A percentile compares a stretch with the other conserved stretches of the same genome.
Evolutionary conservation across 1,140 invertebrate genomes (phyloP).

Genomic region (Zaprionus vittiger): DNA sequence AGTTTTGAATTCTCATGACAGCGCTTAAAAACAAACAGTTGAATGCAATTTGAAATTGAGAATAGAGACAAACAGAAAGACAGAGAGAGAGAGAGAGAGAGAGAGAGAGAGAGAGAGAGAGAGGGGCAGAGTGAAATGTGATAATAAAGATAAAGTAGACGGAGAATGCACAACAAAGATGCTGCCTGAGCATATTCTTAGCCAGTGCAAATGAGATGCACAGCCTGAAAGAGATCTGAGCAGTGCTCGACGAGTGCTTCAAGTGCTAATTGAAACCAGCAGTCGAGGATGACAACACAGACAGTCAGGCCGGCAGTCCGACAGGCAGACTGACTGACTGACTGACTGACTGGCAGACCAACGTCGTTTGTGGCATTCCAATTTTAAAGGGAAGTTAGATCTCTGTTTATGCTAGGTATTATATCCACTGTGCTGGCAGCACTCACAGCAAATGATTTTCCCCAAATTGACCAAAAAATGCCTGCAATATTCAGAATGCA

Average conservation of each 20-base stretch:
- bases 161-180: slow-evolving; percentile 25
- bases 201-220: slow-evolving; percentile 70
- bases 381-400: slow-evolving; percentile 54
- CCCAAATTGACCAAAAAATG: slow-evolving; percentile 66
- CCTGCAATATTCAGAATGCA: slow-evolving; percentile 44
- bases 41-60: slow-evolving; percentile 73
- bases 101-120: neutral
- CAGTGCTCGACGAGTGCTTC: slow-evolving; percentile 22
- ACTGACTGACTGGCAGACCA: slow-evolving; percentile 12
- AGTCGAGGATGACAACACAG: neutral
- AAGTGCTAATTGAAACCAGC: slow-evolving; percentile 57
- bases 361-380: slow-evolving; percentile 63
- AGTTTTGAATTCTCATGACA: slow-evolving; percentile 77
- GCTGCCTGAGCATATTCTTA: slow-evolving; percentile 9
- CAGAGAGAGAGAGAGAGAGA: neutral
- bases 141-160: slow-evolving; percentile 41
- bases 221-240: slow-evolving; percentile 57
- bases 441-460: slow-evolving; percentile 26
- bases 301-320: slow-evolving; percentile 25
- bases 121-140: slow-evolving; percentile 52
- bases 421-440: neutral
- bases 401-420: slow-evolving; percentile 8
- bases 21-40: slow-evolving; percentile 75
- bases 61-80: slow-evolving; percentile 19
- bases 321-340: slow-evolving; percentile 16